Conservation (phyloP, 2,888 invertebrate species). For the Boloria euphrosyne region DNA sequence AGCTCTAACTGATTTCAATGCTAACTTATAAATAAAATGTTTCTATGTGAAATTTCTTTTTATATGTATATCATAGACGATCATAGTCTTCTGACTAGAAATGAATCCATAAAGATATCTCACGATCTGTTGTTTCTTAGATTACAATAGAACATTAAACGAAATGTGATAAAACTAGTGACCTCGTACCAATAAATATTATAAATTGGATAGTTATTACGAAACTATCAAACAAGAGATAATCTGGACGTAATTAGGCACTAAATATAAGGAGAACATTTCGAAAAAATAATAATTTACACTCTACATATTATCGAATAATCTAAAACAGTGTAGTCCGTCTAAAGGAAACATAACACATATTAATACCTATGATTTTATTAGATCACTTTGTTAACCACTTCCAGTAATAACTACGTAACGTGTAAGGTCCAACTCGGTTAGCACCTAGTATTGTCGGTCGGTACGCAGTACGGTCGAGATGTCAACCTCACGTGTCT, state of each 20-base stretch:
- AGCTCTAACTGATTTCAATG: slow-evolving; percentile 40
- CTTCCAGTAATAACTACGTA: slow-evolving; percentile 71
- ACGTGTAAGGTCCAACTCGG: slow-evolving; percentile 76
- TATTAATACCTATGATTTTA: slow-evolving; percentile 72
- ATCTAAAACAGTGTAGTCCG: slow-evolving; percentile 69
- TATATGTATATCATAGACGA: slow-evolving; percentile 63
- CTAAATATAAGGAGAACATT: slow-evolving; percentile 68
- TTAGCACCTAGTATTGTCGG: slow-evolving; percentile 82
- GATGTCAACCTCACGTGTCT: slow-evolving; percentile 64
- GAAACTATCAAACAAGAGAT: slow-evolving; percentile 70
- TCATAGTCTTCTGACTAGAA: slow-evolving; percentile 79
- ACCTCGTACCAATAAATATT: slow-evolving; percentile 79
- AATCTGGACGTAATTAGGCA: slow-evolving; percentile 75
- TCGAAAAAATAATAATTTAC: slow-evolving; percentile 71
- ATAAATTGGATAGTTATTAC: slow-evolving; percentile 67
- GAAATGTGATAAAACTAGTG: slow-evolving; percentile 69
- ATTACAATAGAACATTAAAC: slow-evolving; percentile 57
- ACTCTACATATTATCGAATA: slow-evolving; percentile 72
- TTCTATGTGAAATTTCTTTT: slow-evolving; percentile 32
- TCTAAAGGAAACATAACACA: slow-evolving; percentile 74
- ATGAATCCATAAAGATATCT: slow-evolving; percentile 68
- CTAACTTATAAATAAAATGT: slow-evolving; percentile 48
- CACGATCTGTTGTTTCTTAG: slow-evolving; percentile 62
- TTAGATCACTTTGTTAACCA: slow-evolving; percentile 70
- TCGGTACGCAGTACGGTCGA: slow-evolving; percentile 60